These are phyloP conservation scores for Alces alces DNA, from an alignment of 2,113 vertebrate genomes.

Conservation along the genomic window DNA sequence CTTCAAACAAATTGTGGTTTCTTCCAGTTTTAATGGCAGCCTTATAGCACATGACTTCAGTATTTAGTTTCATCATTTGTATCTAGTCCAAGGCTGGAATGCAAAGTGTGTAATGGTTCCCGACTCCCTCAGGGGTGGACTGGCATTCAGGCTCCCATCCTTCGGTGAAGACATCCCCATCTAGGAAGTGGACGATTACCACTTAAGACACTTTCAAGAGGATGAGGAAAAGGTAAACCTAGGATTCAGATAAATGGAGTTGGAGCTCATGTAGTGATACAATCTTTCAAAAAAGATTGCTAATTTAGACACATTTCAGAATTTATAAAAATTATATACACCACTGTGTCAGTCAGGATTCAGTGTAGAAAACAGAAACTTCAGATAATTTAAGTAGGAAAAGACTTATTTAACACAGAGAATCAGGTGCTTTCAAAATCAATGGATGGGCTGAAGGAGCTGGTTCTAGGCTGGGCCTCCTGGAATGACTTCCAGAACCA, in stretches of 20 bases:
- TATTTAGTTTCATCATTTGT: not conserved
- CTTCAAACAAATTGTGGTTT: not conserved
- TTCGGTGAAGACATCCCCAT: not conserved
- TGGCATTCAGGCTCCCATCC: not conserved
- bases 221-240: not conserved
- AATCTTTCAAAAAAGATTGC: not conserved
- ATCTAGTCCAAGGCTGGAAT: not conserved
- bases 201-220: not conserved
- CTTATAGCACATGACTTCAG: slow-evolving; percentile 2
- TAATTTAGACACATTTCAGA: not conserved
- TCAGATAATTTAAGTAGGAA: not conserved
- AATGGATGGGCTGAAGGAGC: not conserved
- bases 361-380: not conserved
- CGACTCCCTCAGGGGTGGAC: not conserved
- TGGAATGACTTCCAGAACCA: not conserved
- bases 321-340: not conserved
- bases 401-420: not conserved
- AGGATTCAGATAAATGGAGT: not conserved
- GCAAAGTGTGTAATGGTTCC: not conserved
- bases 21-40: slow-evolving; percentile 1
- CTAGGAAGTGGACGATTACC: not conserved
- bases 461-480: not conserved
- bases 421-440: not conserved
- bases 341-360: not conserved
- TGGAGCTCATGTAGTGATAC: not conserved